Base-by-base conservation (phyloP, 92 coral and sea anemone species). In the Heteractis magnifica region DNA sequence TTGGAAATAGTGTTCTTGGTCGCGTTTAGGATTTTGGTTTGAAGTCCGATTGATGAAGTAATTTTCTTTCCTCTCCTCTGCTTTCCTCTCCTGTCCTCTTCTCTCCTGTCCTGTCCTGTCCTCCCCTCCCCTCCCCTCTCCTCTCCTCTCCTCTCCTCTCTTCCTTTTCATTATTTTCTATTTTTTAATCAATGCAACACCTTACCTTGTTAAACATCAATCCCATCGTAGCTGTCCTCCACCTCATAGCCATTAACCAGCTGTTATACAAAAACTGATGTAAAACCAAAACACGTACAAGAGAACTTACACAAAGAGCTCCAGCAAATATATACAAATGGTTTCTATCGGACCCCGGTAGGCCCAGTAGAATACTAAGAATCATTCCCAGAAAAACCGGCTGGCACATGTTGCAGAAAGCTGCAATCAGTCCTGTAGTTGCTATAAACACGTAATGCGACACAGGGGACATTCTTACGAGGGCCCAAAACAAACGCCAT, bases 161-260 rank as follows among this genome's bases (percentile, higher is more conserved):
- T 34, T 1, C 44, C 44, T 34, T 34, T 34, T 34, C 3, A 1
- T 34, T 2, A 34, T 34, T 34, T 34, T 34, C 44, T 34, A 34
- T 34, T 34, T 34, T 34, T 34, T 34, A 34, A 34, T 34, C 44
- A 34, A 1, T 0, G 44, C 44, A 2, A 34, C 2, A 34, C 8
- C 64, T 65, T 60, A 89, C 92, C 92, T 89, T 89, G 4, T 86
- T 79, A 64, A 82, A 89, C 73, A 89, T 73, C 71, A 89, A 84
- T 49, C 92, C 92, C 80, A 85, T 89, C 8, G 92, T 89, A 56
- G 92, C 89, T 0, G 77, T 73, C 41, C 88, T 89, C 92, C 92
- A 89, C 51, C 90, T 72, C 92, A 89, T 86, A 4, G 92, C 88
- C 80, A 89, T 89, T 44, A 89, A 77, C 85, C 81, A 79, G 5